Base-by-base conservation (phyloP, 92 coral and sea anemone species). In the Palythoa grandiflora region DNA sequence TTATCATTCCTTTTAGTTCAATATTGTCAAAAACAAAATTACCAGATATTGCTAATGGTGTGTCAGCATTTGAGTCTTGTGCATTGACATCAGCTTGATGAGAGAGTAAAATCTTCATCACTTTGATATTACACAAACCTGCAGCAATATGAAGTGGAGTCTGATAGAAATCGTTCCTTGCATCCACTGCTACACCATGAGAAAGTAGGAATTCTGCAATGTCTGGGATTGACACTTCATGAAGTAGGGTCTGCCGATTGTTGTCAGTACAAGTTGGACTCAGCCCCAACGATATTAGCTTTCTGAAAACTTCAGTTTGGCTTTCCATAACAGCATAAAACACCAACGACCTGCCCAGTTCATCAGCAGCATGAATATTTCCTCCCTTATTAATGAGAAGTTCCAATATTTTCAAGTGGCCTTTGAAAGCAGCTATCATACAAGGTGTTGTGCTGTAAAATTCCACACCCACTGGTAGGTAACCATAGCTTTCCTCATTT, bases 401-500 rank as follows among this genome's bases (percentile, higher is more conserved):
- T 9, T 84, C 71, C 17, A 84, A 53, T 9, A 40, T 61, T 8
- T 73, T 48, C 13, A 40, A 53, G 38, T 73, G 70, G 6, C 81
- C 88, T 75, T 79, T 40, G 17, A 75, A 73, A 60, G 88, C 88
- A 8, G 88, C 88, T 36, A 84, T 73, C 88, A 84, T 84, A n/a
- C 79, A 72, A 14, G 88, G 88, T 13, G 88, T 84, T 59, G 88
- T 35, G 38, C 81, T 71, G 15, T 52, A 72, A 81, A 76, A 81
- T 19, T 81, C 86, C 70, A 52, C 88, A 50, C 19, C 88, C 20
- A 72, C 38, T 19, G 79, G 80, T n/a, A 84, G 57, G 35, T 84
- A 73, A 47, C 81, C 88, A 40, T 84, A 84, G 37, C 79, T 73
- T 50, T 63, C 68, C 71, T 72, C 36, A 44, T 84, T 84, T 19